A percentile compares a stretch with the other conserved stretches of the same genome.
Evolutionary conservation across 2,888 invertebrate species (phyloP).

Genomic region (Chalcis sispes): DNA sequence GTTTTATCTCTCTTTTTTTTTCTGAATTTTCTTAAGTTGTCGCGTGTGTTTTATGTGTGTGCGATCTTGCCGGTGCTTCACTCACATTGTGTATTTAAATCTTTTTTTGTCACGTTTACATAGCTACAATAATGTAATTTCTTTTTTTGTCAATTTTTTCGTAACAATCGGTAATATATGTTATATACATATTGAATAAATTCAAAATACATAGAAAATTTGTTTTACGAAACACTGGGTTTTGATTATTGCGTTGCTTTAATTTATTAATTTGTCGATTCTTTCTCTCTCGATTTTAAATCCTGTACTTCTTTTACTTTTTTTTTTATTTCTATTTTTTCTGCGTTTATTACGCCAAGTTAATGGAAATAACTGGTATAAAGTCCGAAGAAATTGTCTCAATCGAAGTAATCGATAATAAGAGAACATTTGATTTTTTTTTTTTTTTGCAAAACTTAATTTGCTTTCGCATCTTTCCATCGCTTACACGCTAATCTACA

Average conservation of each 20-base stretch:
- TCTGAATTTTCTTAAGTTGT: not conserved
- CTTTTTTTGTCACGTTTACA: not conserved
- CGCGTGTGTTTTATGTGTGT: conserved; percentile 7
- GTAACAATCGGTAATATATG: conserved; percentile 46
- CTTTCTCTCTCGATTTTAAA: not conserved
- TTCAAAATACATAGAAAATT: conserved; percentile 34
- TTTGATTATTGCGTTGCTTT: conserved; percentile 46
- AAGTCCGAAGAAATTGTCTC: not conserved
- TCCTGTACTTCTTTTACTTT: not conserved
- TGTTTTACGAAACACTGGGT: not conserved
- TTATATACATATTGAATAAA: conserved; percentile 33
- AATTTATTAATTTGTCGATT: conserved; percentile 10
- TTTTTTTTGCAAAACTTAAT: too few relatives aligned
- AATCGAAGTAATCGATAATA: not conserved
- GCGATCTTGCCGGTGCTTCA: conserved; percentile 56
- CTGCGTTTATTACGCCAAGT: not conserved
- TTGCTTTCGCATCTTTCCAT: not conserved
- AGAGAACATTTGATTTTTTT: not conserved
- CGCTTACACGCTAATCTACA: not conserved
- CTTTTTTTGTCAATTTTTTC: conserved; percentile 21
- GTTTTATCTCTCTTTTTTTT: not conserved
- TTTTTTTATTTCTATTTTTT: not conserved
- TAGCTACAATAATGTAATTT: not conserved
- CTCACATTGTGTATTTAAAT: conserved; percentile 18
- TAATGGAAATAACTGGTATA: not conserved